phyloP scores from a whole-genome alignment of 2,797 vertebrate genomes.

The Pseudochromis fuscus region DNA sequence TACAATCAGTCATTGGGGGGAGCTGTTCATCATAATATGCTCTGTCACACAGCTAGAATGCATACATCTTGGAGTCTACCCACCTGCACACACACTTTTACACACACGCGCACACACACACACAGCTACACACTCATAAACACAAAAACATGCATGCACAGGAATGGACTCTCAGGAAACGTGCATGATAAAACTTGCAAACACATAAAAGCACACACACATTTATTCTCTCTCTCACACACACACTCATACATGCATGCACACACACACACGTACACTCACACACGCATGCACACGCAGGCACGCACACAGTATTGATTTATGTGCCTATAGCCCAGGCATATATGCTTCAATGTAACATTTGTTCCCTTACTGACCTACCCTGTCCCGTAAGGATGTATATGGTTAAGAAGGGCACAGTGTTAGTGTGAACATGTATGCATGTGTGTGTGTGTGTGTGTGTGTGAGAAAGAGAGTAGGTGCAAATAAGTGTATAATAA shows the following conservation, averaged over 20 bases:
- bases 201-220: conserved; percentile 14
- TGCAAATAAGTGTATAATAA: no score
- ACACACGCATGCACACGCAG: no score
- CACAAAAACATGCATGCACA: not conserved
- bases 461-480: no score
- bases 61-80: conserved; percentile 72
- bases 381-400: conserved; percentile 24
- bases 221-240: conserved; percentile 1
- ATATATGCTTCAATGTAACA: conserved; percentile 35
- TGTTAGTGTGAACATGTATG: not conserved
- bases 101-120: conserved; percentile 10
- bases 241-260: not conserved
- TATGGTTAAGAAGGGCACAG: conserved; percentile 1
- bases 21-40: conserved; percentile 82
- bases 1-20: conserved; percentile 83
- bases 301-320: conserved; percentile 31
- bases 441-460: not conserved
- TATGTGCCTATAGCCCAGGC: conserved; percentile 24
- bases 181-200: not conserved
- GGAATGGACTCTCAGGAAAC: not conserved
- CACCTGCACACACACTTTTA: conserved; percentile 29
- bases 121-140: not conserved
- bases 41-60: conserved; percentile 77
- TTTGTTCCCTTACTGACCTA: conserved; percentile 45
- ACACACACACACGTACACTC: no score